Conservation (phyloP, 2,113 vertebrate species). For the Clarias magur region DNA sequence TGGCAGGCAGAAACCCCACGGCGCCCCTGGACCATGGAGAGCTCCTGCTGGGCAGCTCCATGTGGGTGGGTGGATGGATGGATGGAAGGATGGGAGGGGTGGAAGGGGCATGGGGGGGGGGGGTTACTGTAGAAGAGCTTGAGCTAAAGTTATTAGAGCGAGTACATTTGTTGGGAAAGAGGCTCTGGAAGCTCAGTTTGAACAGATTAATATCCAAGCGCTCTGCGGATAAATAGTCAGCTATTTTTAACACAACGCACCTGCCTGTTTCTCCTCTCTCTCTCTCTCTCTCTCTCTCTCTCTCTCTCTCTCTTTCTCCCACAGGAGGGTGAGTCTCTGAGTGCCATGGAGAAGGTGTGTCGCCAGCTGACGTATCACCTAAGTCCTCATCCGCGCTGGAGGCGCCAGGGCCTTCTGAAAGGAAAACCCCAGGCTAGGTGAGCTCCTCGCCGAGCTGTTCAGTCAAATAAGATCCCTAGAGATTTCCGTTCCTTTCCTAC, state of each 20-base stretch:
- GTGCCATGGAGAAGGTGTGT: constrained; percentile 95
- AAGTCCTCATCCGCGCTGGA: constrained; percentile 95
- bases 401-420: constrained; percentile 86
- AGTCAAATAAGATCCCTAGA: background rate
- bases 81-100: background rate
- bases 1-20: constrained; percentile 26
- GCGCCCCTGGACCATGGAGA: constrained; percentile 8
- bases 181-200: background rate
- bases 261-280: background rate
- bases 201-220: background rate
- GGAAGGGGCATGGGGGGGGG: background rate
- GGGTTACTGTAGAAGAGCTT: constrained; percentile 14
- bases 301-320: constrained; percentile 23
- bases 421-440: constrained; percentile 94
- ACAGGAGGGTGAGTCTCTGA: constrained; percentile 89
- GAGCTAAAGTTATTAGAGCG: constrained; percentile 9
- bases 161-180: background rate
- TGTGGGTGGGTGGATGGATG: background rate
- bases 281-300: constrained; percentile 28
- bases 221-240: background rate
- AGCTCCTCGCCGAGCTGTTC: constrained; percentile 56
- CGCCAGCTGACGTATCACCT: constrained; percentile 97
- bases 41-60: constrained; percentile 14
- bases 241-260: background rate
- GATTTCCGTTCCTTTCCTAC: background rate